Base-by-base conservation (phyloP, 1,140 invertebrate genomes). In the Procambarus virginalis region DNA sequence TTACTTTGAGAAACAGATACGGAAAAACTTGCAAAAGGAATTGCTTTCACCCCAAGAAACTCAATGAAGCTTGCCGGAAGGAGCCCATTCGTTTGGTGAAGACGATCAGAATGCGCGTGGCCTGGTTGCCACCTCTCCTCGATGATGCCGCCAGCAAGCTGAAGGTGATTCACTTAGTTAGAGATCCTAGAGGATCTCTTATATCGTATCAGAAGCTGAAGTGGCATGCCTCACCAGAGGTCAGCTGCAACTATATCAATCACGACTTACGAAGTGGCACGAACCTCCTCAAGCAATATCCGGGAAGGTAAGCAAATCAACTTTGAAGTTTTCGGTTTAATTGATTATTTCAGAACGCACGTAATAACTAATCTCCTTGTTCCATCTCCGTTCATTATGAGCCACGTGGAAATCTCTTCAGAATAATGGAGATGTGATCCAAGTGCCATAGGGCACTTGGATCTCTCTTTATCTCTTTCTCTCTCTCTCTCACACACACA, bases 111-210 rank as follows among this genome's bases (percentile, higher is more conserved):
- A 80, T 49, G 45, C 22, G 73, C 12, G 73, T 86, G 6, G 12
- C 58, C 0, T 86, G 60, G 58, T 8, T 86, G 4, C 51, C 48
- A 73, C 51, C 76, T 2, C 68, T 86, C 9, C 76, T 86, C 3
- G 34, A 68, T 2, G 80, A 82, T 55, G n/a, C 80, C 2, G 10
- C n/a, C 6, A 46, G 46, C 14, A 83, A 76, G 2, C 20, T 89
- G 51, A 55, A 58, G 60, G 49, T 82, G 34, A 58, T 89, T 17
- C 87, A 83, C 68, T 51, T 89, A 9, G 78, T 89, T 34, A 17
- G 87, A 20, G 87, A 89, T 45, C 87, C 87, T 2, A 48, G 87
- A 51, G 79, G 48, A 9, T 17, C 84, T 48, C 8, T 85, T 17
- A 58, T 75, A 3, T 85, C 84, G n/a, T 70, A 48, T 49, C 22